These are phyloP conservation scores for Psilopsiagon aymara DNA, from an alignment of 2,113 vertebrate species.

Conservation along the genomic window DNA sequence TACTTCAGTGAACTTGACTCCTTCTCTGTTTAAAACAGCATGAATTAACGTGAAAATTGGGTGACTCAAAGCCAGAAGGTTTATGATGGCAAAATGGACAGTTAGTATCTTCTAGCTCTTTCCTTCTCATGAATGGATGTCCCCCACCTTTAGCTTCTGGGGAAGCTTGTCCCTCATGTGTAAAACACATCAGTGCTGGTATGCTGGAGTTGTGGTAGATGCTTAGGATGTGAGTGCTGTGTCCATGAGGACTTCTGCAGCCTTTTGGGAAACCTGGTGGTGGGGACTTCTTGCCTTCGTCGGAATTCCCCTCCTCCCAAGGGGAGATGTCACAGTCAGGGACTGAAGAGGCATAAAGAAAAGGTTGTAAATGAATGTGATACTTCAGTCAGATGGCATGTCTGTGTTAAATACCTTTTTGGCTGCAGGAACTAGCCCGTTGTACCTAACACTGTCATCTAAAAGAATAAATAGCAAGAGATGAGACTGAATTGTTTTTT, in stretches of 20 bases:
- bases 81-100: not conserved
- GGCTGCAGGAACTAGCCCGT: slow-evolving; percentile 1
- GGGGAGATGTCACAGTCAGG: not conserved
- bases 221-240: not conserved
- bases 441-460: not conserved
- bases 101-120: not conserved
- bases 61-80: not conserved
- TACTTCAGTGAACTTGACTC: not conserved
- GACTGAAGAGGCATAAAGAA: not conserved
- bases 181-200: not conserved
- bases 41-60: not conserved
- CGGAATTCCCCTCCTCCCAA: not conserved
- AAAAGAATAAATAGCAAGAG: slow-evolving; percentile 16
- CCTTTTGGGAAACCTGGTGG: not conserved
- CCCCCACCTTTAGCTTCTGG: not conserved
- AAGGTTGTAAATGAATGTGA: not conserved
- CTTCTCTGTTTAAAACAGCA: not conserved
- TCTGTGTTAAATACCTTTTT: not conserved
- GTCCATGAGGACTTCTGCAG: not conserved
- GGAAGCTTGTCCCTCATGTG: not conserved
- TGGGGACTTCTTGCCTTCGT: not conserved
- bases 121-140: rapidly evolving
- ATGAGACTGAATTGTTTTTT: slow-evolving; percentile 4
- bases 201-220: rapidly evolving
- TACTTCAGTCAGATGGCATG: not conserved